These are phyloP conservation scores for Micropoecilia bifurca DNA, from an alignment of 2,797 vertebrate species.

Conservation along the genomic window DNA sequence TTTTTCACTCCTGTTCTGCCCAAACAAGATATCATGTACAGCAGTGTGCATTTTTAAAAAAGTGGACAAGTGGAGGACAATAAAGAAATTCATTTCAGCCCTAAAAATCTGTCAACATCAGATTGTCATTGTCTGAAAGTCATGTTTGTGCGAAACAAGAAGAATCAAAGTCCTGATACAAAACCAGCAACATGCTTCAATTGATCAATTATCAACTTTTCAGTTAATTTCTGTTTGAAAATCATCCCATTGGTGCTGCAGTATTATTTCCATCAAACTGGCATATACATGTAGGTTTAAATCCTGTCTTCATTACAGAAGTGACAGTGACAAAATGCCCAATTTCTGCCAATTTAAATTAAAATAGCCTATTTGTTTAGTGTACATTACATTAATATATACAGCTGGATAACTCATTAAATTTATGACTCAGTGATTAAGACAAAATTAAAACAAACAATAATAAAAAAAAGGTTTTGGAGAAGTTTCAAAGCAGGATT, in stretches of 20 bases:
- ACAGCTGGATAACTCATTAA: neutral
- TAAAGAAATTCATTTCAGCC: neutral
- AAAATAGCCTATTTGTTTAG: neutral
- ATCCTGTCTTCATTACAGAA: neutral
- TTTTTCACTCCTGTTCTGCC: neutral
- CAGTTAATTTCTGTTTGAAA: neutral
- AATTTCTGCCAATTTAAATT: neutral
- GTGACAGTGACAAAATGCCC: neutral
- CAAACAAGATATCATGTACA: neutral
- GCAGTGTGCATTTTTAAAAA: neutral
- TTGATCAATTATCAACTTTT: neutral
- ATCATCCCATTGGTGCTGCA: neutral
- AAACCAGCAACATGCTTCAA: neutral
- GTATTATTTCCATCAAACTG: neutral
- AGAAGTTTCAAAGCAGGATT: neutral
- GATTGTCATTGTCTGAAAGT: neutral
- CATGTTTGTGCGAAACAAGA: neutral
- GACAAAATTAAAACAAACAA: neutral
- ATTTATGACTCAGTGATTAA: neutral
- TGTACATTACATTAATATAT: neutral
- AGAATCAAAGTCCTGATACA: neutral
- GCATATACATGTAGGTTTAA: neutral
- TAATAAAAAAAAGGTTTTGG: neutral
- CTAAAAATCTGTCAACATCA: neutral
- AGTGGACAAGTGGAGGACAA: neutral